These are phyloP conservation scores for Pangasius macronema DNA, from an alignment of 2,797 vertebrate genomes.

Conservation along the genomic window DNA sequence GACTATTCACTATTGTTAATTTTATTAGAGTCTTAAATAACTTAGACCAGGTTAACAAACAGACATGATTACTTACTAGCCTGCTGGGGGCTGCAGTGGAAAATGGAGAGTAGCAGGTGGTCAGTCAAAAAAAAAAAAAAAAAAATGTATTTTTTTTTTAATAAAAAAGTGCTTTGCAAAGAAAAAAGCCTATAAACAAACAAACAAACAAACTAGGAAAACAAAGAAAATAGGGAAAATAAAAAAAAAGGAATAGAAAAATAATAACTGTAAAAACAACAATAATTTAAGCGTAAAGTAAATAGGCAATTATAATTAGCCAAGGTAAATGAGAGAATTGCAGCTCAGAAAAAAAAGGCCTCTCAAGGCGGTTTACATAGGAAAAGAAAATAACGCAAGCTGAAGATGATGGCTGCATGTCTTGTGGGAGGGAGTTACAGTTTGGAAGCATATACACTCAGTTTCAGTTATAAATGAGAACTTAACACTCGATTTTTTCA, in stretches of 20 bases:
- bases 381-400: no score
- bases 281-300: neutral
- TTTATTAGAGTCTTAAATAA: no score
- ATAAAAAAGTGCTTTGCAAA: neutral
- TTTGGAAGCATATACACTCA: neutral
- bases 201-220: no score
- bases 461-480: neutral
- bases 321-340: neutral
- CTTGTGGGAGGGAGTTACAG: neutral
- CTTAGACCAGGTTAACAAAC: no score
- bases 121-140: neutral
- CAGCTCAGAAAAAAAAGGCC: neutral
- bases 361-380: no score
- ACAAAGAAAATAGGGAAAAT: neutral
- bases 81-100: constrained; percentile 45
- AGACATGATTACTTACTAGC: no score
- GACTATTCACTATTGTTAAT: no score
- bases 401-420: neutral
- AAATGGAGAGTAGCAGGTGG: constrained; percentile 39
- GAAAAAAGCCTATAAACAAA: neutral
- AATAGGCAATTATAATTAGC: neutral
- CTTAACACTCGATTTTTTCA: neutral
- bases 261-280: neutral
- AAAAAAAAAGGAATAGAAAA: neutral
- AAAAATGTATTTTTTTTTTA: no score